phyloP scores from a whole-genome alignment of 1,140 invertebrate species.

The Sarcophaga bullata region DNA sequence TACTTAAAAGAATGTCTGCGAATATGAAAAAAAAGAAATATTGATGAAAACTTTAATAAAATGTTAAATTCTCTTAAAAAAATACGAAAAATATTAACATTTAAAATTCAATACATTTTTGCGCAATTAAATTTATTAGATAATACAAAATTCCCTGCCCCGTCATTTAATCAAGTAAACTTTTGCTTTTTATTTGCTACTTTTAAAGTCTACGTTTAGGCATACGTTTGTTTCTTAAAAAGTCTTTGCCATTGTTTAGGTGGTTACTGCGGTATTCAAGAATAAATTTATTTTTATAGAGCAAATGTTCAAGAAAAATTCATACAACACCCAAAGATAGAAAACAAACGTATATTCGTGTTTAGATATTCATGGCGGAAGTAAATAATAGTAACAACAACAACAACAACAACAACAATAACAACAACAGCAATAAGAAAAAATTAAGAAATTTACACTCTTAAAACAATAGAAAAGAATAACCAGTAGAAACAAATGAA shows the following conservation, averaged over 20 bases:
- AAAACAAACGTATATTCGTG: background rate
- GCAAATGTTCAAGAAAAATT: conserved; percentile 33
- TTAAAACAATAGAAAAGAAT: conserved; percentile 9
- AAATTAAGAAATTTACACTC: background rate
- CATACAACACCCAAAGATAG: background rate
- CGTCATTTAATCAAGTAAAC: background rate
- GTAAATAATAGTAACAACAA: conserved; percentile 26
- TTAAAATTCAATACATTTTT: no score
- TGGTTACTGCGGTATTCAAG: background rate
- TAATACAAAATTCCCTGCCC: background rate
- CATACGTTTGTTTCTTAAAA: background rate
- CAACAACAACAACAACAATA: conserved; percentile 10
- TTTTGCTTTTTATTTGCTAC: background rate
- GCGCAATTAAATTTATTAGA: background rate
- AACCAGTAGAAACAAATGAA: background rate
- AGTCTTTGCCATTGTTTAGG: background rate
- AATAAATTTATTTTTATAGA: background rate
- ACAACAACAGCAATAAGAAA: background rate
- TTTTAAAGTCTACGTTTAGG: conserved; percentile 11
- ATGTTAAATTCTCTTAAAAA: no score
- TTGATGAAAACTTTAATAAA: background rate
- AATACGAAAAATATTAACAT: no score
- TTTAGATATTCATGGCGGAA: conserved; percentile 4
- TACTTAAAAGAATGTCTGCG: background rate
- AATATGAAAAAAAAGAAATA: background rate